These are phyloP conservation scores for Colletes collaris DNA, from an alignment of 2,888 invertebrate species.

Conservation along the genomic window DNA sequence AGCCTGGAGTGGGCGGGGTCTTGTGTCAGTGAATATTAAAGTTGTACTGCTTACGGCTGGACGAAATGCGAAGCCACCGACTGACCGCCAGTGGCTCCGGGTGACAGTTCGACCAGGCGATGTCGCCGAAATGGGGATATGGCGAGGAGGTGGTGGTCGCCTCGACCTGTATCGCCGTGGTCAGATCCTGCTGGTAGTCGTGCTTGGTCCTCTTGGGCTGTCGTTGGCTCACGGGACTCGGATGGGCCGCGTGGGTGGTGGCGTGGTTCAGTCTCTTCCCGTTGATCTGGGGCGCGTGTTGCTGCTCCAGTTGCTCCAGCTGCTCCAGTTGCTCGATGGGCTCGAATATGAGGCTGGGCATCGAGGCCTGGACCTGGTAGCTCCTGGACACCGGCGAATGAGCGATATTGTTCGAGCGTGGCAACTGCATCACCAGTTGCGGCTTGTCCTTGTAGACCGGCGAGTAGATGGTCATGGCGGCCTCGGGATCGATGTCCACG, in stretches of 20 bases:
- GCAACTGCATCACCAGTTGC: constrained; percentile 76
- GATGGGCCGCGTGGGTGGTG: constrained; percentile 61
- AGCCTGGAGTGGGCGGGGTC: constrained; percentile 82
- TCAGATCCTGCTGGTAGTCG: constrained; percentile 74
- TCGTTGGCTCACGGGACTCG: constrained; percentile 64
- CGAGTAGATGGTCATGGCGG: constrained; percentile 76
- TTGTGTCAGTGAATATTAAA: constrained; percentile 83
- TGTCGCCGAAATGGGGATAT: constrained; percentile 79
- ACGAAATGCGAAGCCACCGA: constrained; percentile 81
- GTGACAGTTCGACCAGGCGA: constrained; percentile 81
- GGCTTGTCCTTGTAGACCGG: constrained; percentile 77
- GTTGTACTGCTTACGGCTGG: constrained; percentile 82
- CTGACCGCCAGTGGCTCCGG: constrained; percentile 82
- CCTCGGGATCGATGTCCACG: constrained; percentile 73
- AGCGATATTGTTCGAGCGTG: constrained; percentile 68
- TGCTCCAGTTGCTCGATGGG: constrained; percentile 73
- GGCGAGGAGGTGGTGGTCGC: constrained; percentile 79
- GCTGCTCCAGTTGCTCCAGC: constrained; percentile 73
- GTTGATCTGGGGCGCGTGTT: constrained; percentile 67
- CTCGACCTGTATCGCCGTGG: constrained; percentile 79
- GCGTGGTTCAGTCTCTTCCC: constrained; percentile 76
- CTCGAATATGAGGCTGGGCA: constrained; percentile 77
- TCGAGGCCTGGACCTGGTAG: constrained; percentile 72
- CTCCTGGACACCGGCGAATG: constrained; percentile 72
- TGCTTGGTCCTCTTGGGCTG: constrained; percentile 74